Conservation (phyloP, 2,888 invertebrate species). For the Hecatera dysodea region DNA sequence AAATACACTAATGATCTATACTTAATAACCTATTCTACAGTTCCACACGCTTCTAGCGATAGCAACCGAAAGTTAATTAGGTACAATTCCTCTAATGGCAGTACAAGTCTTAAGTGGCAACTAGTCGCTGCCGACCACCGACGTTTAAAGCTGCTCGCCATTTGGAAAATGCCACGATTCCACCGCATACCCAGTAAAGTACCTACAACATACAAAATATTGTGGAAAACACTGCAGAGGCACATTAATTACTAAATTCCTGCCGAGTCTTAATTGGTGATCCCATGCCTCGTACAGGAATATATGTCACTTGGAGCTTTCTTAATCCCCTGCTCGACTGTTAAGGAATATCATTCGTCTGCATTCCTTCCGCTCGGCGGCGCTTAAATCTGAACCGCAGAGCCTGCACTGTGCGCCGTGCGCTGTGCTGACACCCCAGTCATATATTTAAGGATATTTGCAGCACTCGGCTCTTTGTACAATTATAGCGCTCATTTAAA, state of each 20-base stretch:
- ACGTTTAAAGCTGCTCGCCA: constrained; percentile 26
- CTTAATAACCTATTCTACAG: not conserved
- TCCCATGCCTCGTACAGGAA: constrained; percentile 64
- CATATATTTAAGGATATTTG: constrained; percentile 66
- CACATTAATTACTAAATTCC: constrained; percentile 61
- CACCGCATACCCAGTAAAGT: constrained; percentile 5
- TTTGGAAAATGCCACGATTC: constrained; percentile 21
- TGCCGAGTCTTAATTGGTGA: constrained; percentile 68
- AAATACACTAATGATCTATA: constrained; percentile 6
- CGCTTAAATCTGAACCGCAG: constrained; percentile 70
- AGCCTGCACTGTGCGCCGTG: constrained; percentile 59
- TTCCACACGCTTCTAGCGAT: not conserved
- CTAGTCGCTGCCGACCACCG: constrained; percentile 24
- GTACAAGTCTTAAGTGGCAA: constrained; percentile 35
- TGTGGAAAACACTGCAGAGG: constrained; percentile 48
- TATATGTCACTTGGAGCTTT: constrained; percentile 67
- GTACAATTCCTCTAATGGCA: constrained; percentile 34
- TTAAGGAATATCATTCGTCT: constrained; percentile 73
- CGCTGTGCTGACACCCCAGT: constrained; percentile 53
- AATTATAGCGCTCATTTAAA: constrained; percentile 51
- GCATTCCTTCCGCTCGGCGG: constrained; percentile 71
- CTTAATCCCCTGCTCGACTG: constrained; percentile 67
- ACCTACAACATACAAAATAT: constrained; percentile 44
- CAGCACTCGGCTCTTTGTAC: constrained; percentile 51
- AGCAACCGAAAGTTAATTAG: constrained; percentile 41